Percentiles rank a stretch among this genome's conserved stretches.
Conservation (phyloP, 2,113 vertebrate genomes). For the Lycaon pictus region DNA sequence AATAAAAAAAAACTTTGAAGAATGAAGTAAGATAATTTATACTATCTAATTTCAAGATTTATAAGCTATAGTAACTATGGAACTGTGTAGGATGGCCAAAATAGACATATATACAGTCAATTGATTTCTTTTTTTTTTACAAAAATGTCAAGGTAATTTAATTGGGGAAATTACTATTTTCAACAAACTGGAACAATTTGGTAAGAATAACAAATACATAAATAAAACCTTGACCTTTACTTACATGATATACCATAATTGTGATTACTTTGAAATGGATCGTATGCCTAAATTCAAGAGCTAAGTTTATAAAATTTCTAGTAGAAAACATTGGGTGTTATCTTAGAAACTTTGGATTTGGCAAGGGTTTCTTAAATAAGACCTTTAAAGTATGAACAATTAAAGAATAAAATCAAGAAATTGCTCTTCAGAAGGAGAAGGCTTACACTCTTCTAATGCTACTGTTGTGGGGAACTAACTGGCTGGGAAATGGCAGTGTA, state of each 20-base stretch:
- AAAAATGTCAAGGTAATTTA: neutral
- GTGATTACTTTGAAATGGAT: neutral
- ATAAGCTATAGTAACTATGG: neutral
- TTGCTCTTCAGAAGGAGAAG: neutral
- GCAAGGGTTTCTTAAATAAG: neutral
- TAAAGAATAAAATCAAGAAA: neutral
- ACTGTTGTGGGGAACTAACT: neutral
- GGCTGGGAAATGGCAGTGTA: neutral
- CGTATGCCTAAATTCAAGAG: neutral
- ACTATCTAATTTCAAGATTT: neutral
- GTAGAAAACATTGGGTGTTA: neutral
- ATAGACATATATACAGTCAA: neutral
- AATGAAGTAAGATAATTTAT: neutral
- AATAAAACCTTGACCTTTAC: neutral
- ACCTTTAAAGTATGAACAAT: neutral
- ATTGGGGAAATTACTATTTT: neutral
- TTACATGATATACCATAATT: neutral
- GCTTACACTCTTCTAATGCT: neutral
- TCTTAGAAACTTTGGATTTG: neutral
- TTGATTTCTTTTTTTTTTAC: neutral
- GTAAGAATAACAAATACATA: neutral
- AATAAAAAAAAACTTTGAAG: neutral
- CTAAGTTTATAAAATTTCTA: neutral
- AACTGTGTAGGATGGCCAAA: neutral
- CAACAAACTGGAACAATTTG: neutral